Percentiles rank a stretch among this genome's conserved stretches.
These are phyloP conservation scores for Tricholauxania praeusta DNA, from an alignment of 2,888 invertebrate genomes.

Conservation along the genomic window DNA sequence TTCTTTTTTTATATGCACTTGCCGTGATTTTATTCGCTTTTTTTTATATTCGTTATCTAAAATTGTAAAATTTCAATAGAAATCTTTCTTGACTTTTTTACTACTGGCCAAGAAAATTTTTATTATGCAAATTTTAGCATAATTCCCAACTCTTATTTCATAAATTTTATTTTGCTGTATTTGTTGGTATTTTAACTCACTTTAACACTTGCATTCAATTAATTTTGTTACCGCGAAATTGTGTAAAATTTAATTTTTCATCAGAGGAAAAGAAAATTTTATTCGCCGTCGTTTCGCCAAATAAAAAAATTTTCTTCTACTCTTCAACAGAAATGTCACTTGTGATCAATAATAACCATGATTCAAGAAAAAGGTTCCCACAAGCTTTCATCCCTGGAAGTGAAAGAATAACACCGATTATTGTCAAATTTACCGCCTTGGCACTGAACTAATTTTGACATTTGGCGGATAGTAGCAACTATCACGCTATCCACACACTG, in stretches of 20 bases:
- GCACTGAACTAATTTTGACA: conserved; percentile 1
- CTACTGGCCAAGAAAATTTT: not conserved
- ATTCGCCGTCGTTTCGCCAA: conserved; percentile 37
- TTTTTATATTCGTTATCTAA: not conserved
- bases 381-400: too few species aligned
- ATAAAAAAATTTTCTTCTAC: conserved; percentile 28
- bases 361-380: too few species aligned
- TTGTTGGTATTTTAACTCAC: conserved; percentile 12
- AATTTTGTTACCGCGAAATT: conserved; percentile 13
- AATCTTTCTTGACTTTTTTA: not conserved
- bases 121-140: not conserved
- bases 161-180: not conserved
- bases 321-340: conserved; percentile 48
- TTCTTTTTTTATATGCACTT: not conserved
- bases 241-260: conserved; percentile 41
- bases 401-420: too few species aligned
- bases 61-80: conserved; percentile 12
- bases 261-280: conserved; percentile 43
- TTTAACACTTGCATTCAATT: conserved; percentile 29
- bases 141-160: not conserved
- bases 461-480: not conserved
- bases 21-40: not conserved
- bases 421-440: too few species aligned
- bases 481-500: too few species aligned
- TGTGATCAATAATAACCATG: conserved; percentile 47